These are phyloP conservation scores for Polydesmus complanatus DNA, from an alignment of 2,888 invertebrate genomes.

Conservation along the genomic window DNA sequence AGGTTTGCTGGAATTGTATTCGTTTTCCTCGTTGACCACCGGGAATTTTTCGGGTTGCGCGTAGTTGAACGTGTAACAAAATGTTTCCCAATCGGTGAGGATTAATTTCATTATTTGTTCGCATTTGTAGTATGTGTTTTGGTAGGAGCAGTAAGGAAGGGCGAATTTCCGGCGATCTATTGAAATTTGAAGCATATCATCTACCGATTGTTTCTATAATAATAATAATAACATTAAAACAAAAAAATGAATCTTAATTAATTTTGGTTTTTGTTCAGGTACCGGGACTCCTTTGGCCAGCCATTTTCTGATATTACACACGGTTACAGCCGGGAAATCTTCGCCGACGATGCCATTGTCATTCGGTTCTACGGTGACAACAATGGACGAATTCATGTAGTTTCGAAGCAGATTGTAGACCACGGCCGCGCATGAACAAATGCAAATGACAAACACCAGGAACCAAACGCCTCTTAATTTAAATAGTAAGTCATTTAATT, in stretches of 20 bases:
- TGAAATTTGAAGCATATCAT: neutral
- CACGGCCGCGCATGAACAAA: neutral
- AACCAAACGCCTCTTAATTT: neutral
- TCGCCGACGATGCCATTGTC: constrained; percentile 1
- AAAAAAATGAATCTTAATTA: neutral
- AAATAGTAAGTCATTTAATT: neutral
- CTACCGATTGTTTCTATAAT: neutral
- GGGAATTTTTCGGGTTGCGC: constrained; percentile 1
- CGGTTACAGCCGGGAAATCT: constrained; percentile 7
- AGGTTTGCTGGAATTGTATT: neutral
- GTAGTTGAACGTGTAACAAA: constrained; percentile 13
- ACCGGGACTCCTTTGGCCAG: constrained; percentile 7
- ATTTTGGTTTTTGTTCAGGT: neutral
- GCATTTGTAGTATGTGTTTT: neutral
- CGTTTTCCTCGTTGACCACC: neutral
- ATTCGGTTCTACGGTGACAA: constrained; percentile 7
- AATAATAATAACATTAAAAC: neutral
- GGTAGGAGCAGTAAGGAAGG: constrained; percentile 6
- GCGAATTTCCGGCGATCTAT: constrained; percentile 1
- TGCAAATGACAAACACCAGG: neutral
- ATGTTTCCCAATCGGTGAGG: constrained; percentile 11
- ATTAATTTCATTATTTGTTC: neutral
- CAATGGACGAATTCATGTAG: constrained; percentile 8
- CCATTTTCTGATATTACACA: constrained; percentile 13
- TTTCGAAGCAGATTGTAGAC: constrained; percentile 1